phyloP scores from a whole-genome alignment of 2,113 vertebrate genomes.

The Thinocorus orbignyianus region DNA sequence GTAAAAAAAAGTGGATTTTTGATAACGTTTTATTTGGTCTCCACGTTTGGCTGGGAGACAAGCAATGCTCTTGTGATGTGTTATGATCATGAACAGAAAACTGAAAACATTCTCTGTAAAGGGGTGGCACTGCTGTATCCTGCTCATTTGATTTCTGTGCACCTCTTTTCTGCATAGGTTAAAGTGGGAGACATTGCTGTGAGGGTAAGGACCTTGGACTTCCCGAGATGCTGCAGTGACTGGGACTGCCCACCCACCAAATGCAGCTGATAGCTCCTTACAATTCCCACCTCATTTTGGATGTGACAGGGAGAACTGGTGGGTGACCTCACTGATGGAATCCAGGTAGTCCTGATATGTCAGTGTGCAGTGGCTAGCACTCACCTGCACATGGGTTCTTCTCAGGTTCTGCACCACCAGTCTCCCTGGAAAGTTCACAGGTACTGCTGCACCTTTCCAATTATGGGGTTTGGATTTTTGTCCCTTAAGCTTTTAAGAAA shows the following conservation, averaged over 20 bases:
- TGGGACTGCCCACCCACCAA: neutral
- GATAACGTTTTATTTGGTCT: conserved; percentile 6
- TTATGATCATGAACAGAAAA: neutral
- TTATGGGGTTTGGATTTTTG: neutral
- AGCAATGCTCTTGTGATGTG: neutral
- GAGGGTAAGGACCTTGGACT: neutral
- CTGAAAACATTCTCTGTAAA: neutral
- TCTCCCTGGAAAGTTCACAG: neutral
- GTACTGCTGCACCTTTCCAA: neutral
- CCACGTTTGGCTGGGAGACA: neutral
- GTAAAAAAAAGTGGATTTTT: neutral
- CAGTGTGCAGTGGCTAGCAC: rapidly evolving
- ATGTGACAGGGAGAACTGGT: rapidly evolving
- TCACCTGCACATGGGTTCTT: neutral
- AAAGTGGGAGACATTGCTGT: neutral
- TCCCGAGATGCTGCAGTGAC: neutral
- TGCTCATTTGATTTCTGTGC: neutral
- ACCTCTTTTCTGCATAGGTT: neutral
- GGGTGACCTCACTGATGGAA: neutral
- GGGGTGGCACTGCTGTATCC: neutral
- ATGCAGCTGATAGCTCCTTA: neutral
- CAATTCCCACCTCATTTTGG: neutral
- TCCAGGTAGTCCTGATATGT: neutral
- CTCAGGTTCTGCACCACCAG: rapidly evolving
- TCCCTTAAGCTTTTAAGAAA: neutral